Evolutionary conservation across 2,113 vertebrate genomes (phyloP).

Genomic region (Ramphastos sulfuratus): DNA sequence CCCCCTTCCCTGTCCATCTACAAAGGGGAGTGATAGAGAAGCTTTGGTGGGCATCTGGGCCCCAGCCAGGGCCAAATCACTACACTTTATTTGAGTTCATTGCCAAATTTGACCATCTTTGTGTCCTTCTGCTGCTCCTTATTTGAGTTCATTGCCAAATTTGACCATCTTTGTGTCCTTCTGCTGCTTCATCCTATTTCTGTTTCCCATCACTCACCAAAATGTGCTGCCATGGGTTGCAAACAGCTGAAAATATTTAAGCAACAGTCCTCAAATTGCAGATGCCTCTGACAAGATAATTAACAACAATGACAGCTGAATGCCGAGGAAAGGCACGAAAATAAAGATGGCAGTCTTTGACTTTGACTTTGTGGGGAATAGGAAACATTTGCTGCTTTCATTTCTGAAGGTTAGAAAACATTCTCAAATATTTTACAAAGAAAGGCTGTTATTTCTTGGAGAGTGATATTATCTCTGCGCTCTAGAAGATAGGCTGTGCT

Average conservation of each 20-base stretch:
- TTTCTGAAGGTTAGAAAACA: slow-evolving; percentile 41
- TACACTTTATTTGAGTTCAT: neutral
- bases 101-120: neutral
- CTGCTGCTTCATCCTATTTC: neutral
- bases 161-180: neutral
- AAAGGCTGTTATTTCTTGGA: slow-evolving; percentile 21
- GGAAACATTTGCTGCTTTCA: slow-evolving; percentile 33
- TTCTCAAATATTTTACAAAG: slow-evolving; percentile 36
- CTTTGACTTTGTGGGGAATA: neutral
- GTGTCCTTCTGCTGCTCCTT: neutral
- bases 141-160: neutral
- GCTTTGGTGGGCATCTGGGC: too few species aligned
- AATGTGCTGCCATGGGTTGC: neutral
- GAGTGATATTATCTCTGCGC: neutral
- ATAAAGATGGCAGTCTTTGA: slow-evolving; percentile 30
- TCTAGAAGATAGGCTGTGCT: neutral
- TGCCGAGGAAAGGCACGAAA: neutral
- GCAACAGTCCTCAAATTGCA: neutral
- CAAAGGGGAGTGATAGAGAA: too few species aligned
- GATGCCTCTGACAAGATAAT: slow-evolving; percentile 16
- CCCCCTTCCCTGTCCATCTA: too few species aligned
- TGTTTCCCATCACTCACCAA: neutral
- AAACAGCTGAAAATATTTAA: slow-evolving; percentile 13
- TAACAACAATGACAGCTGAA: slow-evolving; percentile 28
- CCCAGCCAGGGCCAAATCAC: too few species aligned